These are phyloP conservation scores for Takifugu bimaculatus DNA, from an alignment of 2,113 vertebrate genomes.

Conservation along the genomic window DNA sequence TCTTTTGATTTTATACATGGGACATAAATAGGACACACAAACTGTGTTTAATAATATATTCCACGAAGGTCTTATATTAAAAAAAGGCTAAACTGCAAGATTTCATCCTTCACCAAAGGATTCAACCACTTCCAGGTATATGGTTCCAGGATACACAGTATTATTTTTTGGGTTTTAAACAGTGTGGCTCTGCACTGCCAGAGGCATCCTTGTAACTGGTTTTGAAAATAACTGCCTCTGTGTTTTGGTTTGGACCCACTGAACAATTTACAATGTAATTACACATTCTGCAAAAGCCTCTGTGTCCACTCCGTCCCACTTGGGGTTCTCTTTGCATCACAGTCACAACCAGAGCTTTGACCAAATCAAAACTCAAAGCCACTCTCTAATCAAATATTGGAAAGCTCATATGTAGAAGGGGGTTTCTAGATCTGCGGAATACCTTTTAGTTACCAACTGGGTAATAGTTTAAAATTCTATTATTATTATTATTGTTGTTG, in stretches of 20 bases:
- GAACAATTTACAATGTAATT: slow-evolving; percentile 78
- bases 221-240: slow-evolving; percentile 74
- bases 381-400: slow-evolving; percentile 69
- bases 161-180: slow-evolving; percentile 39
- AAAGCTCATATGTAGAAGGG: slow-evolving; percentile 55
- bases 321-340: slow-evolving; percentile 54
- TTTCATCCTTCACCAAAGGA: slow-evolving; percentile 36
- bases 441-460: slow-evolving; percentile 53
- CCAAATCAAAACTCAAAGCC: slow-evolving; percentile 71
- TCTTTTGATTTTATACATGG: not conserved
- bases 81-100: slow-evolving; percentile 3
- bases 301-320: slow-evolving; percentile 57
- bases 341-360: slow-evolving; percentile 66
- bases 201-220: slow-evolving; percentile 65
- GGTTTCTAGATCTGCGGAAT: slow-evolving; percentile 59
- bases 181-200: slow-evolving; percentile 35
- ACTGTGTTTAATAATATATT: slow-evolving; percentile 16
- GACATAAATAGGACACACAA: not conserved
- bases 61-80: not conserved
- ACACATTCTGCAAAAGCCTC: slow-evolving; percentile 67
- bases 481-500: no score
- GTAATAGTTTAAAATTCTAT: slow-evolving; percentile 62
- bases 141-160: slow-evolving; percentile 24
- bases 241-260: slow-evolving; percentile 66
- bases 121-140: slow-evolving; percentile 54